Evolutionary conservation across 2,113 vertebrate genomes (phyloP).

Genomic region (Ciconia stormi): DNA sequence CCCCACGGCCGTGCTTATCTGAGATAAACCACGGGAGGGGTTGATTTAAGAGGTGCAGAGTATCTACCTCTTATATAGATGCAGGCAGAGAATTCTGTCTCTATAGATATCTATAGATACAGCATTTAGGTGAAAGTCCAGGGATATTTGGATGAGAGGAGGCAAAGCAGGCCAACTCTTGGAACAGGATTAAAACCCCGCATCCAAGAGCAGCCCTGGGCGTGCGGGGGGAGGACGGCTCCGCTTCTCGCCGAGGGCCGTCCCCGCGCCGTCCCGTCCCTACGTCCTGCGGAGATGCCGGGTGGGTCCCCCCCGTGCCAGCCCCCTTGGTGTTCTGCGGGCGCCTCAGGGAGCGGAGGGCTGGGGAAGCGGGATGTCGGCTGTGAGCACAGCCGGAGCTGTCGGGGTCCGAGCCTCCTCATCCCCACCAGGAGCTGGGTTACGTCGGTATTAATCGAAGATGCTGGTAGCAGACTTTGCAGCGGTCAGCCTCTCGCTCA

Average conservation of each 20-base stretch:
- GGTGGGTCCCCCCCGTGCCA: not conserved
- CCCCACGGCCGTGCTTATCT: accelerated
- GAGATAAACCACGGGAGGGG: not conserved
- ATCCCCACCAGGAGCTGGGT: not conserved
- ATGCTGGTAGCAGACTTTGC: not conserved
- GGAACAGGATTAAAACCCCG: not conserved
- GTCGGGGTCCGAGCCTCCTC: not conserved
- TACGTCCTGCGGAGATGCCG: not conserved
- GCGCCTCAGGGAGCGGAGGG: not conserved
- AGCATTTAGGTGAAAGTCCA: not conserved
- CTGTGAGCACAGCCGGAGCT: not conserved
- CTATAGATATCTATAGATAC: too few relatives aligned
- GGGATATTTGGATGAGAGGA: not conserved
- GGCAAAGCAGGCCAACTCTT: not conserved
- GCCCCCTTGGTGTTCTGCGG: not conserved
- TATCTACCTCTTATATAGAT: not conserved
- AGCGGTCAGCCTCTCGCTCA: not conserved
- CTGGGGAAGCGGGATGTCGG: accelerated
- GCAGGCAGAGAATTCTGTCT: not conserved
- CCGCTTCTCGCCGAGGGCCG: accelerated
- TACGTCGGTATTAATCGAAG: not conserved
- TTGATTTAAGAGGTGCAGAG: not conserved
- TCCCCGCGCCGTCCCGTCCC: not conserved
- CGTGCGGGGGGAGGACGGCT: not conserved
- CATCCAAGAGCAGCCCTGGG: not conserved